Evolutionary conservation across 2,113 vertebrate species (phyloP).

Genomic region (Callipepla squamata): DNA sequence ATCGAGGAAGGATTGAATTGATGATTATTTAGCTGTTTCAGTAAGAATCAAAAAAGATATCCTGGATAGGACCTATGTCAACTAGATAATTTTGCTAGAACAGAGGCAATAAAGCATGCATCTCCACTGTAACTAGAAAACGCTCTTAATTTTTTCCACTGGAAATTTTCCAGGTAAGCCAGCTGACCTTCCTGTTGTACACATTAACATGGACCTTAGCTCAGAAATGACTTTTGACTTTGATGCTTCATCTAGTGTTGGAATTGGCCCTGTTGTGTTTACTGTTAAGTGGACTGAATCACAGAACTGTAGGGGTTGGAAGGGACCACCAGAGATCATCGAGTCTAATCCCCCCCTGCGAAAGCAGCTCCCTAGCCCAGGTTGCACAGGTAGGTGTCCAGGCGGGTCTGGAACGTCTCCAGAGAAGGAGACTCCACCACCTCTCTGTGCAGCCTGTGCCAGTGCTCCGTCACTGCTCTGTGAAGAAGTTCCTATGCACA

Average conservation of each 20-base stretch:
- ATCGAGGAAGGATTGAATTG: not conserved
- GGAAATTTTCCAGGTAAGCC: not conserved
- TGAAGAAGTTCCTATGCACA: too few relatives aligned
- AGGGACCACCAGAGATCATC: too few relatives aligned
- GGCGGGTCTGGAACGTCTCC: too few relatives aligned
- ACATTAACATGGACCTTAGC: not conserved
- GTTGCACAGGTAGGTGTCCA: too few relatives aligned
- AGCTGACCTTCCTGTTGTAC: not conserved
- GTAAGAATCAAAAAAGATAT: not conserved
- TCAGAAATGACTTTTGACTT: not conserved
- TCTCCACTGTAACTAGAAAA: not conserved
- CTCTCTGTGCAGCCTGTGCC: too few relatives aligned
- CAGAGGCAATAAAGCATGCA: fast-evolving
- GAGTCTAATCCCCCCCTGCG: too few relatives aligned
- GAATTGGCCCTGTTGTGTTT: not conserved
- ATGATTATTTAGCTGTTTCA: not conserved
- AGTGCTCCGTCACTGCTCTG: too few relatives aligned
- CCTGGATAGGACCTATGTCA: not conserved
- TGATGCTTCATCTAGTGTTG: not conserved
- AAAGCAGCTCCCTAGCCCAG: too few relatives aligned
- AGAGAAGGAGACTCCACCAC: too few relatives aligned
- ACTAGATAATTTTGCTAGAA: not conserved
- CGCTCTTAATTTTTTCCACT: not conserved
- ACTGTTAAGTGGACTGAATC: not conserved
- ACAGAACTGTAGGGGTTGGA: too few relatives aligned